Percentiles rank a stretch among this genome's conserved stretches.
These are phyloP conservation scores for Leptestheria dahalacensis DNA, from an alignment of 1,140 invertebrate genomes.

Conservation along the genomic window DNA sequence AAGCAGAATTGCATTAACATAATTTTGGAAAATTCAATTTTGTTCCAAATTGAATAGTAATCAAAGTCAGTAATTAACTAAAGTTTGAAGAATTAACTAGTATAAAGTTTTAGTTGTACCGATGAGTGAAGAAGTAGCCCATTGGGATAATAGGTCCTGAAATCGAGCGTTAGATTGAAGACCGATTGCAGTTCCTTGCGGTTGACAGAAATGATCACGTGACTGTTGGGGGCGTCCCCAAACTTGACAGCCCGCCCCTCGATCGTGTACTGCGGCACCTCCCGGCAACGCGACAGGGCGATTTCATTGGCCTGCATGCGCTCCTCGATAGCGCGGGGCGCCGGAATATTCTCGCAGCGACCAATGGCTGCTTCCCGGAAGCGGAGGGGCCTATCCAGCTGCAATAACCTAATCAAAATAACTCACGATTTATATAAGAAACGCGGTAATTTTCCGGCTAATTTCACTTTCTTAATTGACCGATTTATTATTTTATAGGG, in stretches of 20 bases:
- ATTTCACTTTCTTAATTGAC: neutral
- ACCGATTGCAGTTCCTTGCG: slow-evolving; percentile 48
- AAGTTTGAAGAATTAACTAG: no score
- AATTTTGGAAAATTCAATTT: no score
- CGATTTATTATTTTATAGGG: neutral
- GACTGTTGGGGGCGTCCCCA: slow-evolving; percentile 59
- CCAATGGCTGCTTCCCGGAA: slow-evolving; percentile 58
- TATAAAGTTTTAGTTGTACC: no score
- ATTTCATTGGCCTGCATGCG: slow-evolving; percentile 19
- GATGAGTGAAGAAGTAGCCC: slow-evolving; percentile 61
- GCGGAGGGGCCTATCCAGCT: slow-evolving; percentile 43
- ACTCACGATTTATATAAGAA: slow-evolving; percentile 14
- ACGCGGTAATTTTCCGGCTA: neutral
- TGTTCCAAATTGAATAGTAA: no score
- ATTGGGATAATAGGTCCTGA: slow-evolving; percentile 69
- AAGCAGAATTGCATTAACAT: neutral
- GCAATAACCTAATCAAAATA: slow-evolving; percentile 35
- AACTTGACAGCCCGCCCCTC: slow-evolving; percentile 71
- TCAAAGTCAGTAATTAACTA: no score
- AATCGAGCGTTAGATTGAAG: slow-evolving; percentile 61
- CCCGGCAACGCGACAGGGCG: slow-evolving; percentile 24
- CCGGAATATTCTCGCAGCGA: slow-evolving; percentile 31
- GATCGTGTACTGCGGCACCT: slow-evolving; percentile 53
- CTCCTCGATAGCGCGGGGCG: slow-evolving; percentile 20
- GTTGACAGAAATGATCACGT: slow-evolving; percentile 47